These are phyloP conservation scores for Ardeotis arabs DNA, from an alignment of 2,113 vertebrate genomes.

Conservation along the genomic window DNA sequence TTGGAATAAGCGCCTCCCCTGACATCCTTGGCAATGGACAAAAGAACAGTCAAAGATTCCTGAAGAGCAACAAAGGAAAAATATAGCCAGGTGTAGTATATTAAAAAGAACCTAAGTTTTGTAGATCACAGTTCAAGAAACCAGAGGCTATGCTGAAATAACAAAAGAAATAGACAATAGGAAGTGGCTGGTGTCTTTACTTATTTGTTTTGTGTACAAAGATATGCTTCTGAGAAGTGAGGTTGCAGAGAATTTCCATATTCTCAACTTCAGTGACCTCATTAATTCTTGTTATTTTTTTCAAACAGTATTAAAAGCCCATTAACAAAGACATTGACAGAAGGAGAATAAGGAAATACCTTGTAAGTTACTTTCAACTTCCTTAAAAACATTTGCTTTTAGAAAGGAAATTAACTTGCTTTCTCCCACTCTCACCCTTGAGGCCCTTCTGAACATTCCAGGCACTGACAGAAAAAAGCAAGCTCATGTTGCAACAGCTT, in stretches of 20 bases:
- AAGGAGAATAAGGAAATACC: constrained; percentile 29
- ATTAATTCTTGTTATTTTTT: neutral
- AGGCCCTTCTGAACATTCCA: constrained; percentile 45
- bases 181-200: neutral
- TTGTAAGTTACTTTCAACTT: constrained; percentile 24
- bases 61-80: neutral
- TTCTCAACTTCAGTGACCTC: neutral
- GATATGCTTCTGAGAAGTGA: neutral
- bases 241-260: neutral
- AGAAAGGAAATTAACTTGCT: constrained; percentile 58
- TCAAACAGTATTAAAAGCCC: neutral
- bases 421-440: constrained; percentile 52
- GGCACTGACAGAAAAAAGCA: constrained; percentile 23
- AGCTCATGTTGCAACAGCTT: constrained; percentile 39
- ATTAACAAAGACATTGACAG: neutral
- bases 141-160: neutral
- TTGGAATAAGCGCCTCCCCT: neutral
- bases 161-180: neutral
- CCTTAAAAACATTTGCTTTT: constrained; percentile 37
- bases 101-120: neutral
- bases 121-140: neutral
- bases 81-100: neutral
- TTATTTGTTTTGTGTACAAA: neutral
- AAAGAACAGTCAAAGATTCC: neutral
- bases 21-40: neutral